Evolutionary conservation across 1,140 invertebrate species (phyloP).

Genomic region (Trichonephila inaurata): DNA sequence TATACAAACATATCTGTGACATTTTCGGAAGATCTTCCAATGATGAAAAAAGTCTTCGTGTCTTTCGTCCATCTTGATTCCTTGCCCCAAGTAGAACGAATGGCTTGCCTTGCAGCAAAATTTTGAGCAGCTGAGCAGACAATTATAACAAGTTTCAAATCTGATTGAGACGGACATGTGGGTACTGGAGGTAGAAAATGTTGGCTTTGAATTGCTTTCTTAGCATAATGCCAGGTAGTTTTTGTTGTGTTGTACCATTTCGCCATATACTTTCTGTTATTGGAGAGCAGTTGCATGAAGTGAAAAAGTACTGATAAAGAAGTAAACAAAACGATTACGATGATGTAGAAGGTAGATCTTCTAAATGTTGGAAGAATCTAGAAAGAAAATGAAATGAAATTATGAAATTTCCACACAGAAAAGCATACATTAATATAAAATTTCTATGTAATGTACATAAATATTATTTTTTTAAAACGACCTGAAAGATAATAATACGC

Average conservation of each 20-base stretch:
- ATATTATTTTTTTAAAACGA: too few species aligned
- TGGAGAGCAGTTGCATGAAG: slow-evolving; percentile 27
- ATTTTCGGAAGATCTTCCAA: slow-evolving; percentile 61
- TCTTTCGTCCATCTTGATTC: slow-evolving; percentile 68
- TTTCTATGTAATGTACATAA: too few species aligned
- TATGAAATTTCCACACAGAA: too few species aligned
- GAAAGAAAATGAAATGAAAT: not conserved
- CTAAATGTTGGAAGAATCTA: slow-evolving; percentile 2
- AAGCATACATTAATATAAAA: too few species aligned
- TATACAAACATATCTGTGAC: slow-evolving; percentile 51
- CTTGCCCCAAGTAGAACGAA: slow-evolving; percentile 89
- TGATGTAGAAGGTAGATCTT: slow-evolving; percentile 7
- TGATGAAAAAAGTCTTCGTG: slow-evolving; percentile 73
- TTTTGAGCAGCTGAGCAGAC: slow-evolving; percentile 87
- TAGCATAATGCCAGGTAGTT: not conserved
- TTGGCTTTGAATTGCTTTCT: not conserved
- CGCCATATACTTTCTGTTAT: slow-evolving; percentile 4
- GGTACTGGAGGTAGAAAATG: slow-evolving; percentile 23
- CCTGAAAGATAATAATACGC: too few species aligned
- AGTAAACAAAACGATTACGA: not conserved
- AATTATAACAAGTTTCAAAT: not conserved
- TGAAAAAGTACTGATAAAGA: slow-evolving; percentile 29
- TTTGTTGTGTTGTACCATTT: slow-evolving; percentile 2
- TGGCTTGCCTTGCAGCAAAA: slow-evolving; percentile 85
- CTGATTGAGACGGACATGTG: not conserved